Conservation (phyloP, 2,888 invertebrate species). For the Campoplex capitator region DNA sequence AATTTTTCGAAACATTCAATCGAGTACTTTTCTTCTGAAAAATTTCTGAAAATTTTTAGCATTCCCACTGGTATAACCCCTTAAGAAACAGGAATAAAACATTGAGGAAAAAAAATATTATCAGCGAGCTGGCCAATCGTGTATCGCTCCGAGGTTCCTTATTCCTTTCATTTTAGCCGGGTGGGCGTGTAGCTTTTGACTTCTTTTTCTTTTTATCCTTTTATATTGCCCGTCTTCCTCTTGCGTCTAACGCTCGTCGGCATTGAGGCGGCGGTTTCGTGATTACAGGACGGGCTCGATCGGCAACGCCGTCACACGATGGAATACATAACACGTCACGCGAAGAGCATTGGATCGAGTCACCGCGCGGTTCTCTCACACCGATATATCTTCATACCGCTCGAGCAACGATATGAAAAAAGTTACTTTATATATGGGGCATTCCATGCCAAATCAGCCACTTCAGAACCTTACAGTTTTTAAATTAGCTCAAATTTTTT, state of each 20-base stretch:
- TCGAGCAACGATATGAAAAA: conserved; percentile 21
- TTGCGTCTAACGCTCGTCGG: conserved; percentile 34
- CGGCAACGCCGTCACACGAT: conserved; percentile 63
- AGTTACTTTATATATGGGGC: neutral
- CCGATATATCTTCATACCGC: conserved; percentile 24
- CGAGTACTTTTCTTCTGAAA: no score
- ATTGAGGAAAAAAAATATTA: conserved; percentile 31
- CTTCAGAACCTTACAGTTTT: no score
- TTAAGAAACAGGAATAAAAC: neutral
- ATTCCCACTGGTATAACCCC: no score
- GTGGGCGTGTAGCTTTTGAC: conserved; percentile 27
- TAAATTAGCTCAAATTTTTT: no score
- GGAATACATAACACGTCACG: conserved; percentile 59
- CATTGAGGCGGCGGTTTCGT: conserved; percentile 53
- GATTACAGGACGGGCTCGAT: conserved; percentile 68
- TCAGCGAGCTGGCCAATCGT: conserved; percentile 42
- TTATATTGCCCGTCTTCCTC: conserved; percentile 40
- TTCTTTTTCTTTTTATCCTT: conserved; percentile 7
- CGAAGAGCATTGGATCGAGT: conserved; percentile 52
- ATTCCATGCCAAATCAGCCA: neutral
- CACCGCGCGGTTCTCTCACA: conserved; percentile 42
- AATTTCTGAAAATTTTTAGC: no score
- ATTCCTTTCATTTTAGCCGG: conserved; percentile 1
- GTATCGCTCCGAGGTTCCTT: neutral
- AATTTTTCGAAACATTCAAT: no score